Evolutionary conservation across 2,113 vertebrate species (phyloP).

Genomic region (Atherinomorus stipes): DNA sequence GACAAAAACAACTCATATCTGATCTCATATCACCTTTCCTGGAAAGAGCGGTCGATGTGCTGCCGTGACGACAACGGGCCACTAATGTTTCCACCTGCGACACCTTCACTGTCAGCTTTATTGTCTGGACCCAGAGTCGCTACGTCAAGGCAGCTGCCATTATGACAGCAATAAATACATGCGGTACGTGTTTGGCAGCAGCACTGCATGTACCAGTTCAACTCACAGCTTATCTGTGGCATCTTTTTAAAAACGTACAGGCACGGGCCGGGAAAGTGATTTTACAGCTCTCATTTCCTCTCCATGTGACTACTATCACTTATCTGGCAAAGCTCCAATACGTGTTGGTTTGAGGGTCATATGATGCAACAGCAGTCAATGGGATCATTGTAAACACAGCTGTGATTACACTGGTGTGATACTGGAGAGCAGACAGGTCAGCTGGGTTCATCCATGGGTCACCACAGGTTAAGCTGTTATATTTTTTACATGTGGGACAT

Average conservation of each 20-base stretch:
- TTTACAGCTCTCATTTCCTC: slow-evolving; percentile 43
- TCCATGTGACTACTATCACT: slow-evolving; percentile 7
- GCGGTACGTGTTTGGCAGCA: slow-evolving; percentile 14
- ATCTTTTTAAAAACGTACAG: not conserved
- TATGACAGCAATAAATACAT: slow-evolving; percentile 15
- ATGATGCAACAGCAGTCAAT: not conserved
- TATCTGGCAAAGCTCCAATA: slow-evolving; percentile 11
- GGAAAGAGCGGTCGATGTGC: not conserved
- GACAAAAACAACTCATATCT: not conserved
- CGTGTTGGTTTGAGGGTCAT: not conserved
- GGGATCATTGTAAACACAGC: not conserved
- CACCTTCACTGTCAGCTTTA: not conserved
- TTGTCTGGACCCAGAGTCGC: not conserved
- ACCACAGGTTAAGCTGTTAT: too few species aligned
- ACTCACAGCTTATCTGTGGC: slow-evolving; percentile 22
- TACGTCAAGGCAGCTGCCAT: slow-evolving; percentile 10
- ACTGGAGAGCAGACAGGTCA: not conserved
- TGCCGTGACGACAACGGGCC: not conserved
- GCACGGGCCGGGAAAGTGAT: not conserved
- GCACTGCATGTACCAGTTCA: not conserved
- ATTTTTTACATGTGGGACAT: too few species aligned
- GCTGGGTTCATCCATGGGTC: not conserved
- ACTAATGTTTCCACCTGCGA: slow-evolving; percentile 11
- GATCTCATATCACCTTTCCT: slow-evolving; percentile 28
- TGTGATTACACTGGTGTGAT: not conserved